Base-by-base conservation (phyloP, 2,113 vertebrate genomes). In the Vulpes ferrilata region DNA sequence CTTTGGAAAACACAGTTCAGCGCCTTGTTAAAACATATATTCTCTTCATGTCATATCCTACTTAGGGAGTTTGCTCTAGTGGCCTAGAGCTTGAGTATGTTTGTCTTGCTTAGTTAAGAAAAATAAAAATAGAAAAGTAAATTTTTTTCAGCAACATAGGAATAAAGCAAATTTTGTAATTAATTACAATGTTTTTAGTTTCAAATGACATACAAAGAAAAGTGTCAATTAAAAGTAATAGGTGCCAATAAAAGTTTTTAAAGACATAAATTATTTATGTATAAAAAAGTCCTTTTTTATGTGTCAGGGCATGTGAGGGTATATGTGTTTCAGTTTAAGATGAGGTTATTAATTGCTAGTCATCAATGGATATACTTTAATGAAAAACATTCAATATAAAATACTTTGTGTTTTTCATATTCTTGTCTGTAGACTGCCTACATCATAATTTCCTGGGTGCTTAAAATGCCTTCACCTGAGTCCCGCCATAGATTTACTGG, bases 1-100 rank as follows among this genome's bases (percentile, higher is more conserved):
- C 55, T 97, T 94, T 95, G 87, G 48, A 79, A 94, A 95, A 71
- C n/a, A 90, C 0, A 67, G 95, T 96, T 97, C 16, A 97, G 69
- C 64, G 25, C 43, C 51, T 90, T 13, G 51, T 92, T 96, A 95
- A 93, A 96, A 51, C 60, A 23, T 22, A 5, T 78, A 23, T 88
- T 97, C n/a, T 85, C 69, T 96, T 87, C 20, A 15, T 67, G 4
- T 88, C 23, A 65, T 90, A 78, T 90, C 96, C 73, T 81, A 62
- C 30, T 57, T 96, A 96, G 76, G 67, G 62, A 96, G 62, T 78
- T 95, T 93, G 5, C 35, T 95, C 22, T 95, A 60, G 65, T 76
- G 93, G 93, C 22, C 32, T 55, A 88, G 79, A 88, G 51, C 22
- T 85, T 38, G 51, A 73, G 12, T 93, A 43, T 93, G 81, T 88